Percentiles rank a stretch among this genome's conserved stretches.
phyloP scores from a whole-genome alignment of 2,888 invertebrate genomes.

The Lepidocyrtoides sp. region DNA sequence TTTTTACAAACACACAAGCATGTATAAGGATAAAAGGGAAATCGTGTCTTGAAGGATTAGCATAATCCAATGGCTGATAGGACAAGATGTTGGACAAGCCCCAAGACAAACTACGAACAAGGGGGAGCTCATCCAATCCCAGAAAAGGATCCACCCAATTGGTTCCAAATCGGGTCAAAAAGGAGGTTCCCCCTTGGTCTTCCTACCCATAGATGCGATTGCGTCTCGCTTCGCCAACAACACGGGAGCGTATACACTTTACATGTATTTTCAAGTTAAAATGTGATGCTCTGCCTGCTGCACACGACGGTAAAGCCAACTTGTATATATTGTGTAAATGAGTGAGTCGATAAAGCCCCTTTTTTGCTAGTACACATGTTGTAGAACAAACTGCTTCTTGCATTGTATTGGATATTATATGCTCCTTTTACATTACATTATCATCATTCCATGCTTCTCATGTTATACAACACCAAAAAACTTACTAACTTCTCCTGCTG shows the following conservation, averaged over 20 bases:
- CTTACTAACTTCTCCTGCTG: slow-evolving; percentile 51
- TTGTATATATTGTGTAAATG: slow-evolving; percentile 7
- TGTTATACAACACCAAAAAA: slow-evolving; percentile 56
- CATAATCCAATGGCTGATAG: slow-evolving; percentile 86
- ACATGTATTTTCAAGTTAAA: slow-evolving; percentile 6
- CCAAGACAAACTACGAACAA: slow-evolving; percentile 85
- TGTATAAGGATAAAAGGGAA: slow-evolving; percentile 84
- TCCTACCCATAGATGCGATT: slow-evolving; percentile 79
- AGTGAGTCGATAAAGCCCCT: slow-evolving; percentile 57
- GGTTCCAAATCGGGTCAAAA: slow-evolving; percentile 85
- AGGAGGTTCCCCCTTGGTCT: slow-evolving; percentile 83
- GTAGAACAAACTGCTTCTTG: slow-evolving; percentile 62
- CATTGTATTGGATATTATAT: slow-evolving; percentile 68
- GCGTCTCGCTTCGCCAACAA: slow-evolving; percentile 81
- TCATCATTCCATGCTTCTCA: slow-evolving; percentile 62
- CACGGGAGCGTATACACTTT: slow-evolving; percentile 44
- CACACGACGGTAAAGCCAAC: not conserved
- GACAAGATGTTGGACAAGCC: slow-evolving; percentile 86
- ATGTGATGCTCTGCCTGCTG: not conserved
- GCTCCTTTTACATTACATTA: slow-evolving; percentile 60
- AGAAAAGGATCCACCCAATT: slow-evolving; percentile 84
- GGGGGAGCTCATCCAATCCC: slow-evolving; percentile 83
- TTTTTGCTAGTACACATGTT: slow-evolving; percentile 60
- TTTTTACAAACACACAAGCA: slow-evolving; percentile 37
- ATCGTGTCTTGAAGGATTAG: slow-evolving; percentile 85